Evolutionary conservation across 2,113 vertebrate genomes (phyloP), one percentile per base, ranked within the genome.

Genomic region (Campylomormyrus numenius): DNA sequence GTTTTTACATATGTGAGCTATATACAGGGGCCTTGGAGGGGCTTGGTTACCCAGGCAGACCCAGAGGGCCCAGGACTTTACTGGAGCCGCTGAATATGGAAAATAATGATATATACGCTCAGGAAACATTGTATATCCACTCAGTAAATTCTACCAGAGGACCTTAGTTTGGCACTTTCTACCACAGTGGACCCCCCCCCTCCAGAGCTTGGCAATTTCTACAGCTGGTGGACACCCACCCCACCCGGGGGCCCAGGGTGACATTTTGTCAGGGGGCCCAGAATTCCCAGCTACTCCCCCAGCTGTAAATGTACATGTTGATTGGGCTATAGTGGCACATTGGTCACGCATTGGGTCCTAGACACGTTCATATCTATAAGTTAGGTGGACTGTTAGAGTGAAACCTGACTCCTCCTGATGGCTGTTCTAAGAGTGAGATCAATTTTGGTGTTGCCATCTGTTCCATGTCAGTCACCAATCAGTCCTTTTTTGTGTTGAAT

Each of bases 401-500:
- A 74, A 31, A 35, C 27, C 31, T 74, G 31, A 35, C 10, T 35
- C 58, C 58, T n/a, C 58, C 2, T 62, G 24, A 74, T 27, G 66
- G n/a, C 66, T 35, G n/a, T 74, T 84, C 35, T 84, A 84, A 84
- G 80, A 84, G 17, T 11, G 31, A 84, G 21, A 45, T 87, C 11
- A 87, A 35, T 87, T 84, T 50, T 87, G 2, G n/a, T 87, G 35
- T 13, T 39, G 48, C 70, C 24, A n/a, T 83, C 70, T 89, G 66
- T 83, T 89, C 31, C 49, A 52, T 50, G 66, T 70, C 88, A 77
- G n/a, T 6, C 31, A 52, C 31, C 15, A 5, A 11, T 39, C 74
- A 86, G 10, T 74, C 9, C 9, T 15, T 90, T 87, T 24, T 35
- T 53, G 88, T 19, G 39, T 90, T 88, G 87, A 66, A 89, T 90